phyloP scores from a whole-genome alignment of 2,113 vertebrate genomes.

The Phodopus roborovskii region DNA sequence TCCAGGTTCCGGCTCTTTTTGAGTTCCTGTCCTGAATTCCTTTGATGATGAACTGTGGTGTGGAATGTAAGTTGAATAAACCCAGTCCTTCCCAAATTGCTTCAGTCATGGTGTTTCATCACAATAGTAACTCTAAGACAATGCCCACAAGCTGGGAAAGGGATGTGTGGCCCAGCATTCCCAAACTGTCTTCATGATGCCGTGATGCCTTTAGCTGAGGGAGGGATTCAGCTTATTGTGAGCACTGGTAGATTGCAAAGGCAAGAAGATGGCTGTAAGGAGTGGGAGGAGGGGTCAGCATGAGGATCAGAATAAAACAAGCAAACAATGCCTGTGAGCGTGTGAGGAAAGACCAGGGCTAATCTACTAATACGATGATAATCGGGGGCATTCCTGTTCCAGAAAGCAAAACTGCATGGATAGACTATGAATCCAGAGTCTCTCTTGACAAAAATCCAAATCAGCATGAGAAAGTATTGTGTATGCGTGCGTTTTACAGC shows the following conservation, averaged over 20 bases:
- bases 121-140: neutral
- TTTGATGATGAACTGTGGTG: neutral
- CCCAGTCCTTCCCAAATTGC: neutral
- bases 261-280: neutral
- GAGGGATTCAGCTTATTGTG: neutral
- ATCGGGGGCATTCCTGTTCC: conserved; percentile 9
- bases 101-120: neutral
- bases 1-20: neutral
- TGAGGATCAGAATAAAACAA: neutral
- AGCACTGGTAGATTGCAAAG: neutral
- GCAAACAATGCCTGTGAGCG: neutral
- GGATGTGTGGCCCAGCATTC: conserved; percentile 5
- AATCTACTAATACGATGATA: conserved; percentile 39
- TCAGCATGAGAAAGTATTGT: neutral
- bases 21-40: neutral
- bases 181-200: conserved; percentile 19
- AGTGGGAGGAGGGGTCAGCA: neutral
- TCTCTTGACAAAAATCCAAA: neutral
- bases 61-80: neutral
- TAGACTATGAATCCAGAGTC: neutral
- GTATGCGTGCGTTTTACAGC: neutral
- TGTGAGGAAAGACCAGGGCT: neutral
- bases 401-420: conserved; percentile 50
- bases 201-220: neutral
- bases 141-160: neutral